Evolutionary conservation across 2,888 invertebrate species (phyloP), one percentile per base, ranked within the genome.

Genomic region (Aphrophora alni): DNA sequence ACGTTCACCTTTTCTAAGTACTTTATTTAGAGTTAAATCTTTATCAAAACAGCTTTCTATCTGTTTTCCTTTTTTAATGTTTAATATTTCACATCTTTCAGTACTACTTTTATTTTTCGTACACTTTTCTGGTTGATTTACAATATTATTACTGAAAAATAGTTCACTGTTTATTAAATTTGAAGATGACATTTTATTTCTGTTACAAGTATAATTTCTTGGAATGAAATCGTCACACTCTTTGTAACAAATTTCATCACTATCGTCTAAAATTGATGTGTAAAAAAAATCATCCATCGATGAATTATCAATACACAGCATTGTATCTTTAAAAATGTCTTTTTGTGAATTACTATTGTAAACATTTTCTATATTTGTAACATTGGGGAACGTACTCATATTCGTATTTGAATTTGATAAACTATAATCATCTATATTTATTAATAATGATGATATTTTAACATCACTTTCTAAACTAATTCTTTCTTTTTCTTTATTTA

Each of bases 1-100:
- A 44, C 83, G 76, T 80, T 84, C 82, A 26, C 82, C 82, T 72
- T 83, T 82, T 27, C 26, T 38, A 2, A n/a, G 14, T 25, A 79
- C 21, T 27, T 68, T 69, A 25, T 38, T 59, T 4, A 24, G 25
- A 24, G 59, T 3, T 7, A n/a, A 2, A 21, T 59, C 21, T 59
- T n/a, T 21, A 21, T 14, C 4, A 21, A 21, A 3, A 21, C 12
- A 21, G 21, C 2, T 59, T 59, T 2, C 4, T 59, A 12, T 59
- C 14, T 14, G 7, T 59, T 59, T 59, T 21, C 59, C 59, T 59
- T n/a, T 21, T 5, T 59, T 14, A 21, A 4, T 59, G 0, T 21
- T 59, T 59, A 59, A 21, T 14, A 44, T 2, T n/a, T 59, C 21
- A 21, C 21, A 3, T 21, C 3, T 59, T 59, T 21, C 59, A 21